A percentile compares a stretch with the other conserved stretches of the same genome.
phyloP scores from a whole-genome alignment of 92 coral and sea anemone species.

The Zoanthus gigantus region DNA sequence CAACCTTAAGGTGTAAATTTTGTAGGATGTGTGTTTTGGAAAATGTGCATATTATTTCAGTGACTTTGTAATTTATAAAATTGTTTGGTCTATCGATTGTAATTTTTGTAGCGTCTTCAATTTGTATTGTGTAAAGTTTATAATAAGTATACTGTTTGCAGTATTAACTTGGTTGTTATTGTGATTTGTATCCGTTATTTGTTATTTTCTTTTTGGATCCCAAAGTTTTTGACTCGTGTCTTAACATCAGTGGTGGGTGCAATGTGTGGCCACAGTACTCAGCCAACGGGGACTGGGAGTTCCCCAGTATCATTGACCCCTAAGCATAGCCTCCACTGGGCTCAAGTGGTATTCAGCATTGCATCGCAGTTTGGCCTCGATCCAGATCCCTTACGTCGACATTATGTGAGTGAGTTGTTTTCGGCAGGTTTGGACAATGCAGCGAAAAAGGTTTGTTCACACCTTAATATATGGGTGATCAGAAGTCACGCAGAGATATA shows the following conservation, averaged over 20 bases:
- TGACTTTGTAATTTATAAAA: too few relatives aligned
- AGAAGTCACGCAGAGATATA: neutral
- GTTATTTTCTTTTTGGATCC: neutral
- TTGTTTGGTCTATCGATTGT: neutral
- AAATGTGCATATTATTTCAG: too few relatives aligned
- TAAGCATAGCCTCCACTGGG: slow-evolving; percentile 72
- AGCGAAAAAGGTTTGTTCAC: slow-evolving; percentile 79
- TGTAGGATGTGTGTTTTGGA: neutral
- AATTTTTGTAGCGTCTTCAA: neutral
- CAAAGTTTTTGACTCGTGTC: slow-evolving; percentile 77
- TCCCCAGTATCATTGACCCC: slow-evolving; percentile 21
- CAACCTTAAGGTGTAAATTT: neutral
- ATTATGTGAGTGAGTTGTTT: slow-evolving; percentile 84
- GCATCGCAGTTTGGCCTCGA: slow-evolving; percentile 92
- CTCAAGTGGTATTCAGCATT: slow-evolving; percentile 69
- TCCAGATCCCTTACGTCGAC: slow-evolving; percentile 71
- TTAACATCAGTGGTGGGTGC: slow-evolving; percentile 68
- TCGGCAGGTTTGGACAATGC: slow-evolving; percentile 80
- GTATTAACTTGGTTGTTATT: too few relatives aligned
- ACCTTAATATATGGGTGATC: neutral
- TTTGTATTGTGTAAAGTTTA: neutral
- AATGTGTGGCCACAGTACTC: slow-evolving; percentile 39
- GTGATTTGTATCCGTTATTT: too few relatives aligned
- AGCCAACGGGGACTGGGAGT: slow-evolving; percentile 48
- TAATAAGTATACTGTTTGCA: too few relatives aligned